phyloP scores from a whole-genome alignment of 2,113 vertebrate species.

The Danio rerio region GRCz12tu NC_133186.1:19839501-19840000 shows the following conservation, averaged over 20 bases:
- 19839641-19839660: conserved; percentile 14
- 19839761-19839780: conserved; percentile 6
- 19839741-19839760: conserved; percentile 14
- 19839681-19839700: conserved; percentile 31
- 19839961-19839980: conserved; percentile 47
- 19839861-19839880: conserved; percentile 40
- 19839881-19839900: conserved; percentile 25
- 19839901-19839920: conserved; percentile 19
- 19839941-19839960: conserved; percentile 20
- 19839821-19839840: neutral
- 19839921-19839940: conserved; percentile 16
- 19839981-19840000: conserved; percentile 51
- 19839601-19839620: conserved; percentile 39
- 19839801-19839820: neutral
- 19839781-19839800: neutral
- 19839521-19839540: conserved; percentile 21
- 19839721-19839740: conserved; percentile 35
- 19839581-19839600: conserved; percentile 26
- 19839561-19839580: conserved; percentile 26
- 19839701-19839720: conserved; percentile 24
- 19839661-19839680: conserved; percentile 27
- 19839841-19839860: conserved; percentile 21
- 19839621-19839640: conserved; percentile 41
- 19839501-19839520: conserved; percentile 1
- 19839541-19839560: conserved; percentile 37